Conservation (phyloP, 2,113 vertebrate species). For the human (Homo sapiens) region GRCh38 chr20:55010001-55010500, state of each 20-base stretch:
- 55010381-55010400: neutral
- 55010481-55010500: neutral
- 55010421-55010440: neutral
- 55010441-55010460: neutral
- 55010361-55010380: neutral
- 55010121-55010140: neutral
- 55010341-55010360: neutral
- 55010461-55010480: neutral
- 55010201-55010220: too few relatives aligned
- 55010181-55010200: neutral
- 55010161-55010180: neutral
- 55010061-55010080: accelerated
- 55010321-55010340: neutral
- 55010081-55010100: neutral
- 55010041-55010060: neutral
- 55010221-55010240: neutral
- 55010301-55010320: neutral
- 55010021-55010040: neutral
- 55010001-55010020: too few relatives aligned
- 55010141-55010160: neutral
- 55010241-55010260: accelerated
- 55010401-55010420: neutral
- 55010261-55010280: accelerated
- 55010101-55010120: neutral
- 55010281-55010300: accelerated